Base-by-base conservation (phyloP, 2,888 invertebrate genomes). In the Troides oblongomaculatus region DNA sequence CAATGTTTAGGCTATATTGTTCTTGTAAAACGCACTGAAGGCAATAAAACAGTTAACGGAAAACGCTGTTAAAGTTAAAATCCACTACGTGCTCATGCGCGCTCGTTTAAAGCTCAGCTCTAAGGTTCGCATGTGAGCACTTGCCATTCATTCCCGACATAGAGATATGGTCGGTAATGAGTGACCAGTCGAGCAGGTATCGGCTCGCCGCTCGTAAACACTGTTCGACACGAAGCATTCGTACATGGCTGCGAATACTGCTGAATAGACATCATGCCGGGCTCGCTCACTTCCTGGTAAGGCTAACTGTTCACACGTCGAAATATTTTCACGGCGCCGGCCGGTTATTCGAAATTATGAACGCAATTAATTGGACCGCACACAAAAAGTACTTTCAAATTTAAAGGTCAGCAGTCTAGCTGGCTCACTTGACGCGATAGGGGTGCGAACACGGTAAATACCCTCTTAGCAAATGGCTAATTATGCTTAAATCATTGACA, bases 141-240 rank as follows among this genome's bases (percentile, higher is more conserved):
- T 87, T 84, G 84, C 88, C 86, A 90, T 90, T 90, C 91, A 89
- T 90, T 87, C 86, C 84, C 81, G 81, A 84, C 88, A 86, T 83
- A 89, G 88, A 89, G 90, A 89, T 90, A 91, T 90, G 87, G 86
- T 81, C 81, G 83, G 85, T 90, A 90, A 91, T 89, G 90, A 89
- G 85, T 82, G 82, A 83, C 81, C 81, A 81, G 84, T 77, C 82
- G 84, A 82, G 79, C 83, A 82, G 86, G 87, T 89, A 89, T 90
- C 90, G 89, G 85, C 83, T 81, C 83, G 84, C 79, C 86, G 89
- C 88, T 90, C 91, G 88, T 91, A 91, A 91, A 91, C 86, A 83
- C 83, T 84, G 84, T 84, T 85, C 86, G 81, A 85, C 88, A 82
- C 85, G 85, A 87, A 83, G 79, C 83, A 84, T 89, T 89, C 82